Percentiles rank a stretch among this genome's conserved stretches.
Evolutionary conservation across 2,888 invertebrate genomes (phyloP).

Genomic region (Gisinianus flammeolus): DNA sequence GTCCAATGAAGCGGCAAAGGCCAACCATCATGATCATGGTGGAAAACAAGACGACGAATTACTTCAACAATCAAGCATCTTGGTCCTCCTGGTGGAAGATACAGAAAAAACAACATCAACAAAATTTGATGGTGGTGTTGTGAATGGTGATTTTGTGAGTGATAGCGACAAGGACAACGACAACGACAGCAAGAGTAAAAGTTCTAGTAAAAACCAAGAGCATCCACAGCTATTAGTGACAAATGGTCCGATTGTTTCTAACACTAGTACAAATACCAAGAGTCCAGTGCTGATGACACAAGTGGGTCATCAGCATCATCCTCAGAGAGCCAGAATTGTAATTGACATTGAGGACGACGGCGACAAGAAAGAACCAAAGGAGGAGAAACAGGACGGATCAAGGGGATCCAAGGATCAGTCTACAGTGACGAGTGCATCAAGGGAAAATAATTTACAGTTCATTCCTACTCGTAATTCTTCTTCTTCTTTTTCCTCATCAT

Average conservation of each 20-base stretch:
- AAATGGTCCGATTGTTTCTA: background rate
- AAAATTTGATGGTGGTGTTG: background rate
- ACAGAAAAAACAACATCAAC: background rate
- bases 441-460: background rate
- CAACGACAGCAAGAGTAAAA: background rate
- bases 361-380: background rate
- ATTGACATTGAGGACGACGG: slow-evolving; percentile 6
- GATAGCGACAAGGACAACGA: background rate
- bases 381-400: background rate
- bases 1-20: background rate
- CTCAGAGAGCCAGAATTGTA: too few relatives aligned
- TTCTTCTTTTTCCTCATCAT: background rate
- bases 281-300: slow-evolving; percentile 10
- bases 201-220: background rate
- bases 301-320: too few relatives aligned
- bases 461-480: background rate
- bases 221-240: background rate
- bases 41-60: background rate
- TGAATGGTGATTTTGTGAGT: background rate
- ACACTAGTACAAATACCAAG: background rate
- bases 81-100: background rate
- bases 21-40: background rate
- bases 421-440: background rate
- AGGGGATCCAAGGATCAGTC: slow-evolving; percentile 20
- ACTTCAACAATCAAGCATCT: background rate